These are phyloP conservation scores for Cygnus olor DNA, from an alignment of 2,797 vertebrate species.

Conservation along the genomic window DNA sequence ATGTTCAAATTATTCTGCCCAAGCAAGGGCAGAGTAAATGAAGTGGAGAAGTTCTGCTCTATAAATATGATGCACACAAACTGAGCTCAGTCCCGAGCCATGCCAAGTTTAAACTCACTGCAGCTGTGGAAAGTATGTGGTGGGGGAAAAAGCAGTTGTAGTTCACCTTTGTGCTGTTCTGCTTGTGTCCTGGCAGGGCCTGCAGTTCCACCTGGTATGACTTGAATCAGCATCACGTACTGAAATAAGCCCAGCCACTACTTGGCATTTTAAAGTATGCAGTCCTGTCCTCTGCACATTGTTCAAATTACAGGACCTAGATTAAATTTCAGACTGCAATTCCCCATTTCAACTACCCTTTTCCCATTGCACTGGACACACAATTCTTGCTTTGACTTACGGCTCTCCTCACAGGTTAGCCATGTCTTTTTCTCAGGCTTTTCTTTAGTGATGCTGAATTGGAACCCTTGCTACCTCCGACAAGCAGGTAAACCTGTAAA, in stretches of 20 bases:
- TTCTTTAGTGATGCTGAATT: neutral
- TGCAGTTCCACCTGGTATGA: neutral
- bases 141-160: neutral
- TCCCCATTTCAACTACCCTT: neutral
- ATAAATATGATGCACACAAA: neutral
- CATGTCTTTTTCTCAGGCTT: neutral
- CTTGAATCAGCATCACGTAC: neutral
- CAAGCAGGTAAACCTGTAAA: neutral
- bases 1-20: neutral
- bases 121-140: neutral
- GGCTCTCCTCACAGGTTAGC: neutral
- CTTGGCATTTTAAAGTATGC: neutral
- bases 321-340: neutral
- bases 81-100: neutral
- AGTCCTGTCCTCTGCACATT: neutral
- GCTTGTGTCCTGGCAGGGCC: neutral
- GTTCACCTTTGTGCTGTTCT: slow-evolving; percentile 23
- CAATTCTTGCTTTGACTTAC: neutral
- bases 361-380: neutral
- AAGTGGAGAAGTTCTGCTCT: neutral
- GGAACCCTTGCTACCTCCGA: neutral
- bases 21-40: neutral
- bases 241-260: neutral
- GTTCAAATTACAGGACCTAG: neutral
- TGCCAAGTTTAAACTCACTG: neutral